Evolutionary conservation across 2,888 invertebrate species (phyloP), one percentile per base, ranked within the genome.

Genomic region (Icerya purchasi): DNA sequence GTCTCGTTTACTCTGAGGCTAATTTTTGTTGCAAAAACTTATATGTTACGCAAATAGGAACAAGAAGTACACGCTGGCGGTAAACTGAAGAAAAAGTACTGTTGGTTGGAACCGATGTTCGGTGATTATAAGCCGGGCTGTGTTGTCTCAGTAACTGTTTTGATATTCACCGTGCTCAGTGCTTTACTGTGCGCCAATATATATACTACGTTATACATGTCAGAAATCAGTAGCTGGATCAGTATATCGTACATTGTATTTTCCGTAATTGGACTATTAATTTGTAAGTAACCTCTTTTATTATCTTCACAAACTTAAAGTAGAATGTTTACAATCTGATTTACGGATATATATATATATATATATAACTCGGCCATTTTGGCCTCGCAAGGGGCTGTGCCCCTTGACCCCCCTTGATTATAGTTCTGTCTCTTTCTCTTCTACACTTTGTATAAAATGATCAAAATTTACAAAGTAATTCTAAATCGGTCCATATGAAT

Each of bases 61-160:
- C 52, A 52, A 56, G 61, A 61, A 50, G 60, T 66, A 8, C 64
- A 66, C 21, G 64, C 64, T n/a, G 66, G 85, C n/a, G 90, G 90
- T 2, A 81, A 82, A 21, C 72, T 91, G 25, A 80, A 83, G 60
- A 75, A 82, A 0, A 67, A 65, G 23, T 85, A 84, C 66, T 77
- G 80, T 21, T 84, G 85, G 80, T 68, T 91, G 61, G 82, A 82
- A 62, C 81, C 84, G 0, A 67, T 84, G 5, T 74, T 84, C 1
- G 84, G 84, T 0, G 78, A 80, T n/a, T 80, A 82, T 62, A 81
- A 83, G 36, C 84, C 88, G 0, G 89, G 89, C 0, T 76, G 78
- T 8, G 84, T 83, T 0, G 86, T 86, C 0, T 79, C 83, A 0
- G 75, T 76, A 22, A 78, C 83, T n/a, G 83, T 86, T 1, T 77